Conservation (phyloP, 2,797 vertebrate genomes). For the Helicolenus hilgendorfi region DNA sequence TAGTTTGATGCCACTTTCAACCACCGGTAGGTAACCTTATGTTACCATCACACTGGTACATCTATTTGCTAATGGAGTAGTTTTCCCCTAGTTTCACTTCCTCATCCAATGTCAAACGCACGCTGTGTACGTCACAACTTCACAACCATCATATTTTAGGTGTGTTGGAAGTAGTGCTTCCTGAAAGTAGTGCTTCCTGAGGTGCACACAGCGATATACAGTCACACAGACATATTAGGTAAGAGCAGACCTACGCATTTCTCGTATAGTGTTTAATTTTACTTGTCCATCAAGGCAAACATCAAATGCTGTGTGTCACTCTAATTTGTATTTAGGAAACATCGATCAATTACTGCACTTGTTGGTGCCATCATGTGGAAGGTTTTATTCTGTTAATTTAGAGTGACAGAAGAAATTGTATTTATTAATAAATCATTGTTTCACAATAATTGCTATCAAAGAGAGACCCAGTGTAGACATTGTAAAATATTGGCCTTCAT, state of each 20-base stretch:
- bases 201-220: not conserved
- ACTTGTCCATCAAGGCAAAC: not conserved
- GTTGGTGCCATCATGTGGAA: not conserved
- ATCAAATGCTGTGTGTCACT: not conserved
- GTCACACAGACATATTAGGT: not conserved
- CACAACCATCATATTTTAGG: not conserved
- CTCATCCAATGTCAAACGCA: not conserved
- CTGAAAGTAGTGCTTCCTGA: conserved; percentile 12
- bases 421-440: not conserved
- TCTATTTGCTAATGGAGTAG: not conserved
- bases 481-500: not conserved
- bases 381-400: not conserved
- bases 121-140: not conserved
- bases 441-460: not conserved
- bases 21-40: not conserved
- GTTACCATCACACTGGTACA: not conserved
- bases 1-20: not conserved
- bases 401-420: not conserved
- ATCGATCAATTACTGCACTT: not conserved
- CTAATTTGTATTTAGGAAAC: not conserved
- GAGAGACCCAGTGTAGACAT: not conserved
- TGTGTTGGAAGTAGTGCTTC: conserved; percentile 3
- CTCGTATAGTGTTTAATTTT: not conserved
- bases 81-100: conserved; percentile 44
- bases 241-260: not conserved